Evolutionary conservation across 1,140 invertebrate genomes (phyloP), one percentile per base, ranked within the genome.

Genomic region (Penaeus indicus): DNA sequence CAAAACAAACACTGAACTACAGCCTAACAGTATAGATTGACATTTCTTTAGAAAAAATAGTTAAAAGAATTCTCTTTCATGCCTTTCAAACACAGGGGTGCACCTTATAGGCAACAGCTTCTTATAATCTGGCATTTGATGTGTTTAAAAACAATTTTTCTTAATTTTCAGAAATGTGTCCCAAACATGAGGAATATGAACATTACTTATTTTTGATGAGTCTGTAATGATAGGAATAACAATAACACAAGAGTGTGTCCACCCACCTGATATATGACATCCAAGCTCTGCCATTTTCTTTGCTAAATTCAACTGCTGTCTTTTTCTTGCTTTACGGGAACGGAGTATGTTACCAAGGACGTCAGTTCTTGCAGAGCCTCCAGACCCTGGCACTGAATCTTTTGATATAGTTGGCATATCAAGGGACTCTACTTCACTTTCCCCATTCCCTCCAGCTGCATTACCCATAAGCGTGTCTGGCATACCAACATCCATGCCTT

Each of bases 311-410:
- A 88, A 1, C 82, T 88, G 87, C 54, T 88, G 81, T 25, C 87
- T 82, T 47, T 84, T 88, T 63, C 79, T 88, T 25, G 87, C 87
- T 61, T 75, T 67, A 19, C 77, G 87, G 38, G 87, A 88, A 21
- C 82, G 80, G 47, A 88, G 77, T 22, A 88, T 54, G 62, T 88
- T 84, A 3, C 67, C 87, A 38, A 88, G 18, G 47, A 84, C 81
- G 78, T 88, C 87, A 22, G 87, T 88, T 22, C 87, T 81, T 84
- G 87, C 87, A 11, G 87, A 88, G 42, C 87, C 87, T 21, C 87
- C 81, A 47, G 69, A 84, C 25, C 25, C 63, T 2, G 60, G 19
- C 1, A 84, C 47, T 27, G 78, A 38, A 42, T 87, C 85, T 62
- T 87, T 87, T 32, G 85, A 16, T 38, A 86, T 64, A 25, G 60